Base-by-base conservation (phyloP, 1,140 invertebrate genomes). In the Arctopsyche grandis region DNA sequence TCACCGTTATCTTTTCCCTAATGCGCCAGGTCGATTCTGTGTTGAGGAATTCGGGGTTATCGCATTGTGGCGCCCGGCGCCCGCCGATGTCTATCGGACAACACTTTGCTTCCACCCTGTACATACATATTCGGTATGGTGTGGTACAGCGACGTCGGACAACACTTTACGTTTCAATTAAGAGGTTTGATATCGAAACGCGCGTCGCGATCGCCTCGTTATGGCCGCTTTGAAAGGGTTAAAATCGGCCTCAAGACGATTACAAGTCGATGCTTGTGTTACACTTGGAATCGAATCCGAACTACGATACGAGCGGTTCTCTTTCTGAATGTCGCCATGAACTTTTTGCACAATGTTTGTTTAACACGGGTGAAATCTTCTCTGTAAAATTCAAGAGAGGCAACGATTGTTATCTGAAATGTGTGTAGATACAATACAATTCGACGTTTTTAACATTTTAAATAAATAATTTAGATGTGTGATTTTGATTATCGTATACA, bases 161-260 rank as follows among this genome's bases (percentile, higher is more conserved):
- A n/a, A 3, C 52, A n/a, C 21, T 60, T 60, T 60, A 60, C 16
- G 56, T 60, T 60, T 60, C 56, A 60, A 60, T 60, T 60, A 60
- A 21, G 29, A 38, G 29, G 29, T 1, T 38, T 7, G 29, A 38
- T 38, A 38, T 60, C 48, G 48, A 52, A 52, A 52, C 12, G 48
- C 48, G 12, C 48, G 48, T n/a, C 12, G 16, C 56, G 56, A 60
- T 21, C 56, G 56, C 48, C 29, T 38, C 29, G 29, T 38, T 38
- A 38, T 4, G 7, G 29, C 48, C 48, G 48, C 48, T 12, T 19
- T 52, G 12, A 52, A 60, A 19, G 56, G 56, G 56, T 60, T 60
- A 60, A 60, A n/a, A 19, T 19, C 16, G 56, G 56, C n/a, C 56
- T 19, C 56, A 10, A 3, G 48, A 3, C 48, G 16, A 52, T 52